Base-by-base conservation (phyloP, 2,888 invertebrate genomes). In the Mimumesa dahlbomi region DNA sequence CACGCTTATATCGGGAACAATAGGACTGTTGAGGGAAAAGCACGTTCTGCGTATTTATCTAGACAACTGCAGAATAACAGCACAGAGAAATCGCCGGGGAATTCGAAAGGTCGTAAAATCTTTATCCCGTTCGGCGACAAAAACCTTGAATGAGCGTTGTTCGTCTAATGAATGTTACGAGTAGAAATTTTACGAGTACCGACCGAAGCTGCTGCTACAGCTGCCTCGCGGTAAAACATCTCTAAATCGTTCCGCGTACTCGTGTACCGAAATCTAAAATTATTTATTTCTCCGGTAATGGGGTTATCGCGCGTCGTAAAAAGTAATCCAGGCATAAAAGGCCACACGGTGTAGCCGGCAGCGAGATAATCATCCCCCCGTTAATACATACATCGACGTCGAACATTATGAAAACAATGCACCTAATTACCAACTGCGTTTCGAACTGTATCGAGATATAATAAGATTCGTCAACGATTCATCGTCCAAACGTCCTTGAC, bases 41-140 rank as follows among this genome's bases (percentile, higher is more conserved):
- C n/a, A 34, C 34, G n/a, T n/a, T 34, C 34, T n/a, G 11, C 34
- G 34, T n/a, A 53, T 6, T 19, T 34, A 21, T 36, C 22, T 18
- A n/a, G 34, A 7, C 21, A 34, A n/a, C 34, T 1, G n/a, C 34
- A n/a, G n/a, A 7, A 34, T 4, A 34, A 34, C 9, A 34, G 9
- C 34, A 7, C 25, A 7, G 7, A 29, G 45, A 25, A 38, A 46
- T 22, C 21, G 36, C 13, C 13, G 19, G 38, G 14, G 61, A 58
- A 45, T 45, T 56, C 34, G 45, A 13, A 34, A 45, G 50, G 36
- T 64, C 64, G 58, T 58, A 50, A 64, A 64, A 50, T 58, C 29
- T 36, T 58, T 58, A 49, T 59, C 40, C 19, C 13, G 9, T 9
- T n/a, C n/a, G 5, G 14, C 34, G 11, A 9, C 14, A 34, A 34